These are phyloP conservation scores for Cettia cetti DNA, from an alignment of 2,113 vertebrate species.

Conservation along the genomic window DNA sequence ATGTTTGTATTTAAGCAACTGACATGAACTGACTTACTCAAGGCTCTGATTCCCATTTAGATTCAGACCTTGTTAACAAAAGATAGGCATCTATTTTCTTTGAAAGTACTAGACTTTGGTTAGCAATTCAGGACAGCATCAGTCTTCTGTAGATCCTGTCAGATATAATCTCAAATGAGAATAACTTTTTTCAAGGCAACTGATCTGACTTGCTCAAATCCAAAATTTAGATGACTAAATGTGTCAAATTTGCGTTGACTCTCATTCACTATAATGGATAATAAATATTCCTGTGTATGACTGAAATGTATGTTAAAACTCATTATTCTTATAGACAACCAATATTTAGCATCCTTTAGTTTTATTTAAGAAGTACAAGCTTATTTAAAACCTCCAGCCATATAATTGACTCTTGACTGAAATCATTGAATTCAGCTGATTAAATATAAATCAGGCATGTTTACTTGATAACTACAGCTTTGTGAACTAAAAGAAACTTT, in stretches of 20 bases:
- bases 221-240: neutral
- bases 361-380: neutral
- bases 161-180: neutral
- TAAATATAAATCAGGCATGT: neutral
- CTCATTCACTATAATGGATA: neutral
- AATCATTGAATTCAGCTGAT: neutral
- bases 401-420: neutral
- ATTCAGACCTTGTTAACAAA: neutral
- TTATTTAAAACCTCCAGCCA: neutral
- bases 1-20: neutral
- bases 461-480: neutral
- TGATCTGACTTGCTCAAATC: neutral
- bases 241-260: neutral
- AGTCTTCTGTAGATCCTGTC: neutral
- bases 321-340: neutral
- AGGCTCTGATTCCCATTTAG: neutral
- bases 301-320: neutral
- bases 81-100: neutral
- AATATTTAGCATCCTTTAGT: neutral
- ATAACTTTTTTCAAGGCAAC: neutral
- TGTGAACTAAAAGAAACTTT: neutral
- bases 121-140: neutral
- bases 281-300: neutral
- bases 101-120: neutral
- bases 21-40: neutral